Base-by-base conservation (phyloP, 1,140 invertebrate genomes). In the Telenomus remus region DNA sequence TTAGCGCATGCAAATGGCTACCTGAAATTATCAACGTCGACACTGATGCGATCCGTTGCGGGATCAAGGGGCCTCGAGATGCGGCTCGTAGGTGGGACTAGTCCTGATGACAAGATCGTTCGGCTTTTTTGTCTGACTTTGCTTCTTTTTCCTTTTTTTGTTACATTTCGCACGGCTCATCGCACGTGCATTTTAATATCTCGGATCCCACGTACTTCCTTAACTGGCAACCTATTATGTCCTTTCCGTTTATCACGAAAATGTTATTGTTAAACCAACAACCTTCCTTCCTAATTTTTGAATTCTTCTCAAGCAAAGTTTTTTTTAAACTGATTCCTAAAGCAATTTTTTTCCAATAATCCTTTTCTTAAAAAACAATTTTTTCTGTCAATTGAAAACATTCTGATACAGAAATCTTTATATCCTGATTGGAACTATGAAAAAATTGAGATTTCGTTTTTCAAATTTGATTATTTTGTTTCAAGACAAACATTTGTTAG, bases 1-100 rank as follows among this genome's bases (percentile, higher is more conserved):
- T 65, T 73, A 60, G 70, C 61, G 50, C 61, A 60, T 66, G 50
- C 70, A 66, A 65, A 73, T 73, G 60, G 61, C 70, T 55, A 60
- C 61, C 49, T 55, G 55, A 73, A 61, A 55, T 65, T 59, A 64
- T 73, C 59, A 12, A 54, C 14, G n/a, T 61, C 42, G 33, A 15
- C 19, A 57, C 44, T 56, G 66, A 55, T 55, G 43, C 42, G 54
- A 65, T 65, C 61, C 49, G 5, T 47, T 19, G 47, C 43, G 54
- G 19, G 54, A 72, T 64, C 69, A 48, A 72, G 55, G 54, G 37
- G 33, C 14, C 49, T 64, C 55, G 55, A 59, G 48, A 65, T 34
- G 44, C 43, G 59, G 27, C 37, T 59, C 59, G 69, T 73, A 60
- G 70, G 70, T 65, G 61, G 60, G 60, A 72, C 60, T 72, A 65